Conservation (phyloP, 2,797 vertebrate genomes). For the Sebastes hopkinsi region DNA sequence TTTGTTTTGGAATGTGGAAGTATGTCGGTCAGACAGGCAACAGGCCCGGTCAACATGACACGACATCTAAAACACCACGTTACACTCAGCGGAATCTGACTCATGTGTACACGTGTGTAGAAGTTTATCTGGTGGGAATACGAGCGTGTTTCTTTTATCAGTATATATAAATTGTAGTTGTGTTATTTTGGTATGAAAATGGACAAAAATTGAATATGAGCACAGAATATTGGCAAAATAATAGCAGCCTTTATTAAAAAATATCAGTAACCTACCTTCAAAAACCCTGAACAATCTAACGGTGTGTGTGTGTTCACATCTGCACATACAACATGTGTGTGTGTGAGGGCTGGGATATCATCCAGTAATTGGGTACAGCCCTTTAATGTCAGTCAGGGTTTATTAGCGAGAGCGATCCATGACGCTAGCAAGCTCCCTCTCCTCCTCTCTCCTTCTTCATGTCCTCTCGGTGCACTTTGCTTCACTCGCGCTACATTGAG, state of each 20-base stretch:
- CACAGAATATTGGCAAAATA: not conserved
- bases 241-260: not conserved
- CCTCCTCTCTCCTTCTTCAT: conserved; percentile 1
- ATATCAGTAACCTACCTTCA: not conserved
- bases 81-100: conserved; percentile 9
- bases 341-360: conserved; percentile 46
- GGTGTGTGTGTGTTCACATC: not conserved
- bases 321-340: not conserved
- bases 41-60: conserved; percentile 37
- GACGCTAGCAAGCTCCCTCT: conserved; percentile 38
- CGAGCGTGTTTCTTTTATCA: not conserved
- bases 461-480: conserved; percentile 36
- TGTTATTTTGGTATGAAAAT: not conserved
- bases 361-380: conserved; percentile 59
- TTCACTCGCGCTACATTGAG: not conserved
- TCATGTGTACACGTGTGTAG: not conserved
- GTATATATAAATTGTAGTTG: not conserved
- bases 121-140: not conserved
- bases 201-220: not conserved
- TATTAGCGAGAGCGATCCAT: conserved; percentile 50
- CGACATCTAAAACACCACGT: conserved; percentile 8
- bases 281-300: not conserved
- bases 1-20: conserved; percentile 63
- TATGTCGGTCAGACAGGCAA: conserved; percentile 29
- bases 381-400: conserved; percentile 65